phyloP scores from a whole-genome alignment of 2,888 invertebrate genomes.

The Cantharis flavilabris region DNA sequence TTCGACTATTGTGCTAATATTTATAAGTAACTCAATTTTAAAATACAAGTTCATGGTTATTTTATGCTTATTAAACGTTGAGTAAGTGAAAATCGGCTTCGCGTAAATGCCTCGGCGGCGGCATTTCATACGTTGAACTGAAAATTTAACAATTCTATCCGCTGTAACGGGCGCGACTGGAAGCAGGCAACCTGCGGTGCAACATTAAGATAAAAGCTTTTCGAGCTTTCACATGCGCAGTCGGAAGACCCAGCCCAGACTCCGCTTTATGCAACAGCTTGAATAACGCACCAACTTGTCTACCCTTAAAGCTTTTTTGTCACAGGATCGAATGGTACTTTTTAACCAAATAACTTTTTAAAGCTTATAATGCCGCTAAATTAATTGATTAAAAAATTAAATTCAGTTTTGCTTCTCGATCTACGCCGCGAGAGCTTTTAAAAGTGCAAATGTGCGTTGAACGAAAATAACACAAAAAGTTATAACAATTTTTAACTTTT shows the following conservation, averaged over 20 bases:
- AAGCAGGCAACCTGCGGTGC: conserved; percentile 29
- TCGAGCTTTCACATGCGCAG: conserved; percentile 22
- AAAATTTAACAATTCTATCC: conserved; percentile 4
- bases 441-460: neutral
- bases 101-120: conserved; percentile 8
- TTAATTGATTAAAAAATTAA: neutral
- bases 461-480: neutral
- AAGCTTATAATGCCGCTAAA: neutral
- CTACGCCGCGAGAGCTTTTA: neutral
- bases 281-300: conserved; percentile 23
- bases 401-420: neutral
- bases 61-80: neutral
- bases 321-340: neutral
- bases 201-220: conserved; percentile 22
- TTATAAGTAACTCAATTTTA: neutral
- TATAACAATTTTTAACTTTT: neutral
- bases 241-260: conserved; percentile 27
- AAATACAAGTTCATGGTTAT: neutral
- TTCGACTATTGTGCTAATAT: neutral
- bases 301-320: conserved; percentile 13
- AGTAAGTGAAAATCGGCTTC: neutral
- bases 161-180: conserved; percentile 20
- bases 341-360: neutral
- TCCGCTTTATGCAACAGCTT: conserved; percentile 28
- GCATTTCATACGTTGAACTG: conserved; percentile 10